A percentile compares a stretch with the other conserved stretches of the same genome.
Evolutionary conservation across 2,888 invertebrate species (phyloP).

Genomic region (Actias luna): DNA sequence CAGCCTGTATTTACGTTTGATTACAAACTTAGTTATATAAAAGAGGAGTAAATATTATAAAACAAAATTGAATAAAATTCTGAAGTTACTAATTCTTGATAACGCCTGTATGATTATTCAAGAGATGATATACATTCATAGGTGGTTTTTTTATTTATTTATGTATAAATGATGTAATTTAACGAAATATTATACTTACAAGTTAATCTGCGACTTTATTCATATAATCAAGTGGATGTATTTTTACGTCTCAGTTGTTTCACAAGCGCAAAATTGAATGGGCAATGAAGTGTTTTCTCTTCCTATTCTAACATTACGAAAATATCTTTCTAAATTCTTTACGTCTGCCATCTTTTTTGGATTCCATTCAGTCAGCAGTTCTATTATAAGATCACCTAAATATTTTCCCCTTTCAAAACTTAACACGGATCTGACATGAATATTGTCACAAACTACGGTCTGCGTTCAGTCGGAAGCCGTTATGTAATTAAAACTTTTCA

Average conservation of each 20-base stretch:
- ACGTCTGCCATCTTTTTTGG: constrained; percentile 3
- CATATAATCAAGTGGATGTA: background rate
- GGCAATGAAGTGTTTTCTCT: constrained; percentile 1
- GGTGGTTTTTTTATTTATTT: background rate
- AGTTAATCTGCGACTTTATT: background rate
- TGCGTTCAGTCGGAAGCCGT: constrained; percentile 12
- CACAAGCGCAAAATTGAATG: background rate
- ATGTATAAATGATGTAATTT: background rate
- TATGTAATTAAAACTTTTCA: constrained; percentile 18
- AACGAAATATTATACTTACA: background rate
- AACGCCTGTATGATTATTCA: background rate
- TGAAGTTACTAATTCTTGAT: background rate
- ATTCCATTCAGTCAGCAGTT: constrained; percentile 11
- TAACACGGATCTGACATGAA: constrained; percentile 3
- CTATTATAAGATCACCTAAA: constrained; percentile 11
- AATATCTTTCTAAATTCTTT: constrained; percentile 9
- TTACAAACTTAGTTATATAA: too few species aligned
- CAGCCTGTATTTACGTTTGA: too few species aligned
- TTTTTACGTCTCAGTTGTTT: background rate
- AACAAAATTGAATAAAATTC: background rate
- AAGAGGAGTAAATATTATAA: background rate
- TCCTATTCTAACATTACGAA: background rate
- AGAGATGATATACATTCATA: background rate
- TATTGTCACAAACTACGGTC: constrained; percentile 8
- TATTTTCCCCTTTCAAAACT: constrained; percentile 8